Evolutionary conservation across 2,113 vertebrate genomes (phyloP), one percentile per base, ranked within the genome.

Genomic region (Chionomys nivalis): DNA sequence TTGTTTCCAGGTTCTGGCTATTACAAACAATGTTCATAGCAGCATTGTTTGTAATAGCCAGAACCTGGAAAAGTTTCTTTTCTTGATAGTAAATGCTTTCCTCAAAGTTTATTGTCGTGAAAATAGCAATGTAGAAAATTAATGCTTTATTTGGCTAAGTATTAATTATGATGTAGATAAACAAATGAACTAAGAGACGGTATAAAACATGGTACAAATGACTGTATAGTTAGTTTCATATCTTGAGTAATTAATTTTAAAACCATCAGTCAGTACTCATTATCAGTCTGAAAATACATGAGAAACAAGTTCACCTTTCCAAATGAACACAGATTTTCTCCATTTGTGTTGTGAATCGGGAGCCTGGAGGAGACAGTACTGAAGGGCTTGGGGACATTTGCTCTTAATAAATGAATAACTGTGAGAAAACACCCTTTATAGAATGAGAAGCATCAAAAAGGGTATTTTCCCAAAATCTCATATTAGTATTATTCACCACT

Each of bases 181-280:
- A 85, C 1, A 73, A 92, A 94, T 49, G 21, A 94, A 78, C 26
- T 75, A 26, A 91, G 76, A 95, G 77, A 95, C 2, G 75, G 2
- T 26, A 73, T 70, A 36, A 93, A 89, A 91, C 36, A 79, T 0
- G 13, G n/a, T 42, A 1, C 36, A 4, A 68, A 31, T 82, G 70
- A 95, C 79, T 55, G 17, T 88, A 89, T 14, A 86, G 49, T 39
- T 83, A 90, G 17, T 31, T 89, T 47, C 89, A 4, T 52, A 90
- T 81, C 91, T 87, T 83, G 88, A 89, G 63, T 93, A 83, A 79
- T 72, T 83, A 79, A 91, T 58, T 96, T 87, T 76, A 81, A 89
- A 47, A 77, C 1, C 14, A 92, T 94, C 95, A 52, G 88, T 66
- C 44, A 85, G 28, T 47, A 86, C 3, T 55, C 31, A 95, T 55